Conservation (phyloP, 2,888 invertebrate species). For the Temnothorax ravouxi region DNA sequence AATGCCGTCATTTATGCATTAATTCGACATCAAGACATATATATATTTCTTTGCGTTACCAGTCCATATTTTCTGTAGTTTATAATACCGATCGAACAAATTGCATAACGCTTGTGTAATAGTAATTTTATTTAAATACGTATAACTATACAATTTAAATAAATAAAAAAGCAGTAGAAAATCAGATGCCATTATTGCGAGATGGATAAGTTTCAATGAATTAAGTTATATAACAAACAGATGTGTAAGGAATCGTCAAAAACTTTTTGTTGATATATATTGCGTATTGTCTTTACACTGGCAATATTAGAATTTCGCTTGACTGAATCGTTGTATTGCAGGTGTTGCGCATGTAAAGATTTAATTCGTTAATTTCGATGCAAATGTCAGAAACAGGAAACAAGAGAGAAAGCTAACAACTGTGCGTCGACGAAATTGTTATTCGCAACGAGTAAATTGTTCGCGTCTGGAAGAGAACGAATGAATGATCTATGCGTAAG, state of each 20-base stretch:
- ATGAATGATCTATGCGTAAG: slow-evolving; percentile 31
- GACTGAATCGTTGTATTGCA: slow-evolving; percentile 31
- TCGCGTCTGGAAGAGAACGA: not conserved
- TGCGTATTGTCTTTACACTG: not conserved
- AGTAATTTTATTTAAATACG: not conserved
- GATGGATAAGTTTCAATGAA: not conserved
- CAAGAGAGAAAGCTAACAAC: not conserved
- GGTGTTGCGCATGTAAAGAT: slow-evolving; percentile 58
- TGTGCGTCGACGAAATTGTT: slow-evolving; percentile 7
- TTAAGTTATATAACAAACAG: not conserved
- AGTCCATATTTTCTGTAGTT: too few species aligned
- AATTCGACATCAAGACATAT: not conserved
- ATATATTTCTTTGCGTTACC: too few species aligned
- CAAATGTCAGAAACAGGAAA: slow-evolving; percentile 66
- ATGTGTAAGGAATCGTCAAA: not conserved
- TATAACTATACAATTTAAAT: not conserved
- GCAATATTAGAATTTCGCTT: slow-evolving; percentile 28
- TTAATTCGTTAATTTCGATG: slow-evolving; percentile 77
- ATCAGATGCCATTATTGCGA: not conserved
- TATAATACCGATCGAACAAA: too few species aligned
- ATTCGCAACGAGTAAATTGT: slow-evolving; percentile 18
- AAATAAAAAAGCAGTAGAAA: not conserved
- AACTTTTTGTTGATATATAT: not conserved
- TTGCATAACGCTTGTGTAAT: not conserved
- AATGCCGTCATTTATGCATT: not conserved